Evolutionary conservation across 1,140 invertebrate genomes (phyloP), one percentile per base, ranked within the genome.

Genomic region (Geopemphigus sp.): DNA sequence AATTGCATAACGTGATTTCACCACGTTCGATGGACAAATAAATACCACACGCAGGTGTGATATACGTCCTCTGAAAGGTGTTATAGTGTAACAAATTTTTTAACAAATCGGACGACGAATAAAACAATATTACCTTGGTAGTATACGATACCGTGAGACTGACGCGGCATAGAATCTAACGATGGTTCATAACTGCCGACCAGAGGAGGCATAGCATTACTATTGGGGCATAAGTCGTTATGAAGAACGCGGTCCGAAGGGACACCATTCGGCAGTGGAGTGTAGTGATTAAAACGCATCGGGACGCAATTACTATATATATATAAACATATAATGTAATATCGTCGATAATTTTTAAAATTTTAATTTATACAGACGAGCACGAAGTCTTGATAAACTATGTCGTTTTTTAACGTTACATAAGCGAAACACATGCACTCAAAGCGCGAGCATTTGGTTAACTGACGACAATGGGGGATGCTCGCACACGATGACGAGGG

Each of bases 381-480:
- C 32, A 39, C 32, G 32, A n/a, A n/a, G n/a, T 39, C 32, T 39
- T 39, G 32, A 4, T 39, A 8, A 39, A 39, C 32, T 39, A 39
- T 39, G 3, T 39, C 32, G 3, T 39, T 4, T 39, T 54, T 15
- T 19, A 3, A 54, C 4, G 47, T 50, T 17, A 54, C 53, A 19
- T 1, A 26, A 39, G 32, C 32, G 32, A 39, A 8, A 12, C 45
- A 68, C 66, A 22, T 50, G 86, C 94, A 92, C 84, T 95, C 93
- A 1, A 93, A 93, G 26, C 94, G 94, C 80, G 94, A 93, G 70
- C 93, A 94, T 84, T 95, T 91, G 81, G 93, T 91, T 84, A 96
- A 93, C 94, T 94, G 45, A 45, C 39, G 63, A 22, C 12, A 10
- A 12, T 8, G 59, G 19, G 17, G 14, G 24, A 2, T 15, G 24